phyloP scores from a whole-genome alignment of 2,797 vertebrate genomes.

The Hydrocynus forskahlii region DNA sequence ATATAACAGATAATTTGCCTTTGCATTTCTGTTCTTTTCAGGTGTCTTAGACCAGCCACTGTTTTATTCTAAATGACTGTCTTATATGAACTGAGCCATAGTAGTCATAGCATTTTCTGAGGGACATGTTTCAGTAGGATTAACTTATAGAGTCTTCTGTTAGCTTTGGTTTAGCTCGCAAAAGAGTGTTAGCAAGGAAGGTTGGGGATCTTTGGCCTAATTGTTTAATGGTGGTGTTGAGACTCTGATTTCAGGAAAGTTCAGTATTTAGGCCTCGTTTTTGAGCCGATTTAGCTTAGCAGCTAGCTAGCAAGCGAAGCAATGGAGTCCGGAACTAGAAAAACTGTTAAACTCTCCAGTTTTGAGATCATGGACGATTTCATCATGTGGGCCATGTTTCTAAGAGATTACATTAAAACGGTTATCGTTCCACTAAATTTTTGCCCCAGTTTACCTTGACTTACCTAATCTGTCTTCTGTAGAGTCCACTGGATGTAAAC shows the following conservation, averaged over 20 bases:
- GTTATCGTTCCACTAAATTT: no score
- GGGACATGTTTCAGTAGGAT: not conserved
- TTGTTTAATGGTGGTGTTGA: not conserved
- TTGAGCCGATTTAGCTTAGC: not conserved
- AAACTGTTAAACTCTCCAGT: not conserved
- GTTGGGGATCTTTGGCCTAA: not conserved
- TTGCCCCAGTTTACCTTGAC: no score
- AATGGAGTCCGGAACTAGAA: not conserved
- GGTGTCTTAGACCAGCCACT: slow-evolving; percentile 17
- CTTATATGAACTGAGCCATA: not conserved
- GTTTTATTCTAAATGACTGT: not conserved
- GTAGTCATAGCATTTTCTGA: not conserved
- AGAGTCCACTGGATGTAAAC: no score
- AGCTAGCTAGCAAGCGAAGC: not conserved
- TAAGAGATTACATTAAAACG: no score
- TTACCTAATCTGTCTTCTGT: no score
- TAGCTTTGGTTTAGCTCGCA: not conserved
- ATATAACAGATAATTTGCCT: no score
- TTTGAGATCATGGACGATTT: no score
- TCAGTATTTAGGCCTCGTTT: not conserved
- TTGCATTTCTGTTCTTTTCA: slow-evolving; percentile 2
- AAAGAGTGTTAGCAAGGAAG: not conserved
- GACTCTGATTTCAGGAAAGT: not conserved
- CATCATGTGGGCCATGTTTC: no score
- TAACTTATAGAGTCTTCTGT: not conserved